Evolutionary conservation across 2,113 vertebrate genomes (phyloP), one percentile per base, ranked within the genome.

Genomic region (Atrichornis clamosus): DNA sequence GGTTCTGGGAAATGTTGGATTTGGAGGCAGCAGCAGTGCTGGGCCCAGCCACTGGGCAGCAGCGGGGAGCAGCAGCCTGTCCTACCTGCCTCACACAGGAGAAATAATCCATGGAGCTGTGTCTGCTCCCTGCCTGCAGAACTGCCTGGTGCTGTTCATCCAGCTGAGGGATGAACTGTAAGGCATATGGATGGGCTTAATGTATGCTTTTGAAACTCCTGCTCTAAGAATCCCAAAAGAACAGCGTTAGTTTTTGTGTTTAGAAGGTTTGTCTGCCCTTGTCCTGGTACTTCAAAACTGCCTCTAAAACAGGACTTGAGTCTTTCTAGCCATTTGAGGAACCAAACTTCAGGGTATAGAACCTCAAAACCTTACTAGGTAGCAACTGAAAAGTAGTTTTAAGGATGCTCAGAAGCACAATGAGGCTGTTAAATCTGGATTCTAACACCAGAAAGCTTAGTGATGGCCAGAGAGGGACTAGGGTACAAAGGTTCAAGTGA

Each of bases 101-200:
- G 28, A 18, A 53, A n/a, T 2, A 24, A 55, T 49, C 47, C 0
- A 0, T 6, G 39, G 52, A 85, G 39, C 69, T 55, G 6, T 9
- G 23, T 20, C 47, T 84, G 72, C 76, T 70, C 33, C 2, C 65
- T 44, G 58, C 64, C 33, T 62, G 56, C 60, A 83, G 87, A 32
- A 23, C 50, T 81, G 75, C 75, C 78, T 41, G 50, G 7, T 47
- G 65, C 47, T 72, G 18, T n/a, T 39, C 49, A 7, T 20, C 11
- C 42, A 30, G 55, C 60, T 55, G 58, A 19, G 55, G 22, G 55
- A 33, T 16, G 47, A 13, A n/a, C 55, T 53, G 55, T 11, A 46
- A 52, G 56, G 12, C 1, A 0, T 37, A 12, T n/a, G 44, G 24
- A 16, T 20, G 58, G 56, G 13, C 28, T 50, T 33, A 27, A 15